Evolutionary conservation across 1,140 invertebrate species (phyloP), one percentile per base, ranked within the genome.

Genomic region (Chironomus tepperi): DNA sequence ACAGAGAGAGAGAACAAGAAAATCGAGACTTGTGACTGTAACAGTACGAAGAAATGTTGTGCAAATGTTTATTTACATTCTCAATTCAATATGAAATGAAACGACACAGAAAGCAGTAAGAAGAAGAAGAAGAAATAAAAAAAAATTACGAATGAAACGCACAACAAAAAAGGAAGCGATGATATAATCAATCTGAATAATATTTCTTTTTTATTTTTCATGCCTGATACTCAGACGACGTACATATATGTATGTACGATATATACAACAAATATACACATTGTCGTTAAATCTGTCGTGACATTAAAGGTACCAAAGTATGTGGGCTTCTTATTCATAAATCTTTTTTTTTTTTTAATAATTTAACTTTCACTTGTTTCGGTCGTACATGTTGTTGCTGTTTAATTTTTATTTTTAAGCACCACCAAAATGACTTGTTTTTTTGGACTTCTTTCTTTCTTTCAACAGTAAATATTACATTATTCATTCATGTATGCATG

Each of bases 351-450:
- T 57, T 57, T 57, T 57, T 57, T 57, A 70, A 70, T 70, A 70
- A 34, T 70, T 70, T 70, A 70, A 70, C 65, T 70, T 70, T 70
- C 65, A 70, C 65, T 70, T 70, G 65, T 70, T 70, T 57, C n/a
- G 47, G 12, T 57, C 10, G 10, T 57, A 57, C 47, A 57, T 57
- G 47, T 57, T 57, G 47, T 57, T 3, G 12, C n/a, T 15, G 5
- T 57, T n/a, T 57, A 12, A 57, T 57, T 57, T n/a, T 57, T 5
- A 57, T n/a, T 57, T 57, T 57, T 57, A 57, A 57, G 47, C 47
- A n/a, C 47, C 47, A n/a, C n/a, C 47, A 5, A 12, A 57, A 34
- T 34, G 24, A 34, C 24, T 34, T 34, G 24, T 34, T 34, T 34
- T n/a, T 5, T 34, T 34, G 24, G 5, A 34, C 24, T 34, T 34